phyloP scores from a whole-genome alignment of 2,888 invertebrate species.

The Amiota mariae region DNA sequence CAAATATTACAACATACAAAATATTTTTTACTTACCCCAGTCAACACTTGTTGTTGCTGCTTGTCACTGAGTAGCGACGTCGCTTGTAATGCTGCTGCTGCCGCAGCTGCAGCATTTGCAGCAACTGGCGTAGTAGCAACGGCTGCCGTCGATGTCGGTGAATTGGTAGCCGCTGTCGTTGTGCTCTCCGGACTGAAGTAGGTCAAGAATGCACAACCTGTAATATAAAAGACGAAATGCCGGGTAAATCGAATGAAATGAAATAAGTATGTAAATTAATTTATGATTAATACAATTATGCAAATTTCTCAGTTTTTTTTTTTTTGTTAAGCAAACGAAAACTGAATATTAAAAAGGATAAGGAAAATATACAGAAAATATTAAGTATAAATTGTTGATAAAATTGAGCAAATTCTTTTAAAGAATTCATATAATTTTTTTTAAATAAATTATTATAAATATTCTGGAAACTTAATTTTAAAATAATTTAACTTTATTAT shows the following conservation, averaged over 20 bases:
- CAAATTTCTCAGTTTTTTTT: not conserved
- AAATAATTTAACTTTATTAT: too few relatives aligned
- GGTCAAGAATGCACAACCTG: constrained; percentile 91
- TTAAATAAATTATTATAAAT: too few relatives aligned
- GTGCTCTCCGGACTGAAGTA: not conserved
- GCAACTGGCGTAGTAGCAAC: constrained; percentile 80
- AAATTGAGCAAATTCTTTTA: too few relatives aligned
- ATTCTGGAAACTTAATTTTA: too few relatives aligned
- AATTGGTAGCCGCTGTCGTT: constrained; percentile 90
- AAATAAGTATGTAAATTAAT: constrained; percentile 9
- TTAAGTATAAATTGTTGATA: too few relatives aligned
- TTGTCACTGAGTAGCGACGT: constrained; percentile 88
- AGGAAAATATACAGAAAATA: too few relatives aligned
- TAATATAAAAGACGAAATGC: constrained; percentile 59
- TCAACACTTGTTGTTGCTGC: constrained; percentile 87
- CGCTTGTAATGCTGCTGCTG: constrained; percentile 47
- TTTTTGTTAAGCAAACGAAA: too few relatives aligned
- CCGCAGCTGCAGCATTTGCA: constrained; percentile 86
- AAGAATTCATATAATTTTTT: too few relatives aligned
- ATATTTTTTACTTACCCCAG: constrained; percentile 88
- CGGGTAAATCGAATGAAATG: not conserved
- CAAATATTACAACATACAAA: too few relatives aligned
- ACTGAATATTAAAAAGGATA: too few relatives aligned
- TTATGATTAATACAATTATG: not conserved
- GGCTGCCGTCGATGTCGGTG: constrained; percentile 88